Evolutionary conservation across 2,888 invertebrate species (phyloP), one percentile per base, ranked within the genome.

Genomic region (Eristalis arbustorum): DNA sequence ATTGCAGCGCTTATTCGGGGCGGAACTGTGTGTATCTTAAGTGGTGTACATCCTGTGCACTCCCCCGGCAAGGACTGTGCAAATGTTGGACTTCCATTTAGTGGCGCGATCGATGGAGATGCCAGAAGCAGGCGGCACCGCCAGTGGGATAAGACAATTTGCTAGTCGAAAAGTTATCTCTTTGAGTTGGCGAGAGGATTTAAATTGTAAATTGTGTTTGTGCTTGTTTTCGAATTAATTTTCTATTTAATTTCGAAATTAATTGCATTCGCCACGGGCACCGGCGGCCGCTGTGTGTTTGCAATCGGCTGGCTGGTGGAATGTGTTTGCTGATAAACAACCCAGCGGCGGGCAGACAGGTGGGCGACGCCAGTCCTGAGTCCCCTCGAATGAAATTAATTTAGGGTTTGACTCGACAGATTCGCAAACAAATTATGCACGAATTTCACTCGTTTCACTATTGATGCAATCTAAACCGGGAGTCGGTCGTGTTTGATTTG

Each of bases 231-330:
- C 61, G 81, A 85, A 77, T 85, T 81, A 85, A 77, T 74, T 77
- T 85, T 85, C 73, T 85, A 77, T 85, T 85, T 81, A 81, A 81
- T 76, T 85, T 81, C 25, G 68, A 81, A 85, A 81, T 81, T 81
- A 85, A 85, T 85, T 85, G 77, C 84, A 76, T 84, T 84, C 75
- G 71, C 72, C 18, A 49, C 56, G 22, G 62, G 25, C 59, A 56
- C 34, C 28, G 6, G 4, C 13, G 13, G 37, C 37, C 1, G 37
- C 11, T 14, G 22, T 37, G 34, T 77, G 40, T 23, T 57, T 61
- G 56, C 22, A 37, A n/a, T 42, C 14, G 23, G 49, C 18, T 8
- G 22, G 23, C 40, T 8, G 22, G 23, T 57, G 25, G 57, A 74
- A 57, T 66, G 23, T 67, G 42, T 68, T 63, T 73, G 34, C 49